Base-by-base conservation (phyloP, 2,113 vertebrate species). In the Ceuthmochares aereus region DNA sequence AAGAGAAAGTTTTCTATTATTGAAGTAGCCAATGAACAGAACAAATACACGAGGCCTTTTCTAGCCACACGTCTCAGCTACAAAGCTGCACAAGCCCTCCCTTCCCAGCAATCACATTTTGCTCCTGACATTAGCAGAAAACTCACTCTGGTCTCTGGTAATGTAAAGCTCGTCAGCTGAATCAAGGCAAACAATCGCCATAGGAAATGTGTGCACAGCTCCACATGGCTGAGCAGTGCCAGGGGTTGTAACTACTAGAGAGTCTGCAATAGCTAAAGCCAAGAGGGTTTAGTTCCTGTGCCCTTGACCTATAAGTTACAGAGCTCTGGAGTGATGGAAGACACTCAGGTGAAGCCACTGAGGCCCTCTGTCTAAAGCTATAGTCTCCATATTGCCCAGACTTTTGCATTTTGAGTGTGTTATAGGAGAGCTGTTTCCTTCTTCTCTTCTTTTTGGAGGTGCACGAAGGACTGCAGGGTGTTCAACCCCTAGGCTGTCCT, bases 141-240 rank as follows among this genome's bases (percentile, higher is more conserved):
- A 56, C 60, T 77, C 85, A 1, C 85, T 78, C 56, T 9, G 47
- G 73, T 93, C 68, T 79, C 83, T 43, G 88, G 88, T 84, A 96
- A 96, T 78, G 88, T 81, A 92, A 92, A 96, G 85, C 87, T 85
- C 37, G 3, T 91, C 87, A 83, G 84, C 89, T 90, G 90, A 66
- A 96, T 62, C 95, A 69, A 77, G 88, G 93, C 88, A 95, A 96
- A 94, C 83, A 93, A 59, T 66, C 0, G 8, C 88, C 92, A 89
- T 40, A 87, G 90, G 93, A 97, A 90, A 92, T 92, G 88, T 95
- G 95, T 96, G 95, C 87, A 63, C 75, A 94, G 95, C 70, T 26
- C 83, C 84, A 95, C 84, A 80, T 20, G 68, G 88, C 83, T 84
- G 95, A 96, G 92, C 95, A 92, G 87, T 19, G 1, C 81, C 25